Evolutionary conservation across 2,797 vertebrate genomes (phyloP), one percentile per base, ranked within the genome.

Genomic region (Tangara arthus): DNA sequence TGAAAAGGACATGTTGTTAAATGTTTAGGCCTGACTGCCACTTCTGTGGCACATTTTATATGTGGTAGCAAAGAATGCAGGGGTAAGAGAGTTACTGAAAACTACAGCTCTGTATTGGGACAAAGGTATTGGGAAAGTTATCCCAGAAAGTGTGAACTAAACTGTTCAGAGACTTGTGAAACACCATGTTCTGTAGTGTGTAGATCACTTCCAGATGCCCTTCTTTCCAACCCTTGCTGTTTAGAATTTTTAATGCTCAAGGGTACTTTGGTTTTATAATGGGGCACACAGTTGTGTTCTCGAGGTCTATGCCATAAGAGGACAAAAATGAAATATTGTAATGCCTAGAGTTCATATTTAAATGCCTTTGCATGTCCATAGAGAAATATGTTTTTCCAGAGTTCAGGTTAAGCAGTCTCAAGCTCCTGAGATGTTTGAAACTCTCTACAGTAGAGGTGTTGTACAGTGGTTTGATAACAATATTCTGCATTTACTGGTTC

Each of bases 401-500:
- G 95, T 95, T 97, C 92, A 92, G 78, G 79, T 94, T 93, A 97
- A 96, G 94, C 93, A 85, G 92, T 97, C 92, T 97, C 89, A 96
- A 95, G 87, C 89, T 95, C 97, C 94, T 96, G 90, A 93, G 88
- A 93, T 97, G 95, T 95, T 88, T 89, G 91, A 91, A 93, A 86
- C 96, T 92, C 97, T 96, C 94, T 97, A 56, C 94, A 96, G 94
- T 83, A 92, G 91, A 96, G 96, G 90, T 93, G 75, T 84, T 93
- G 83, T 94, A 91, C 82, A 93, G 83, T 91, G 86, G 85, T 95
- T 97, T 89, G 95, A 95, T 97, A 96, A 84, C 86, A 92, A 93
- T 97, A 95, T 95, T 94, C 96, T 97, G 92, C 96, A 57, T 75
- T 96, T 93, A 96, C 73, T 96, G 88, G 94, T 97, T 97, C 94